Base-by-base conservation (phyloP, 1,140 invertebrate genomes). In the Drosophila suzukii region DNA sequence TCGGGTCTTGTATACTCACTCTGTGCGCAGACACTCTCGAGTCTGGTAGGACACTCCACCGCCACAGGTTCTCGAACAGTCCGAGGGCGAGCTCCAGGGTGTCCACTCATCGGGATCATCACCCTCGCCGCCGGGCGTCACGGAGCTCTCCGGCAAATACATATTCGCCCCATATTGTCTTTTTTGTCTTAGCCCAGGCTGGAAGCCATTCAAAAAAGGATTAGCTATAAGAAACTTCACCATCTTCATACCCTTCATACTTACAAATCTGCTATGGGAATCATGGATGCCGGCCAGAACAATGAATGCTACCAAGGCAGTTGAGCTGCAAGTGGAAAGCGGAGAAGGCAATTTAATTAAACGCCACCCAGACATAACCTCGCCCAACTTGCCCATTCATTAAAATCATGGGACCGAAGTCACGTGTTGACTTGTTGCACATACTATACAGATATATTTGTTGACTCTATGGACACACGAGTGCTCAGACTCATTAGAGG, bases 61-160 rank as follows among this genome's bases (percentile, higher is more conserved):
- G 2, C 97, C 97, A 89, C 97, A 98, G n/a, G 96, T 95, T 47
- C 97, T 93, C 3, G 97, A 97, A 92, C 97, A 98, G 24, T 95
- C 94, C 32, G 95, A 95, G 4, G 95, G 94, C 27, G 94, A 93
- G 2, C 95, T 95, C 97, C 97, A 98, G 0, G 95, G 94, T 2
- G 94, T 93, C 96, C 96, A 97, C 63, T 94, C 94, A 0, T 62
- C 70, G 41, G 90, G 78, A 74, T 91, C 81, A 34, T 83, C 46
- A 10, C 94, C 94, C 65, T 95, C 95, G 13, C 95, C 95, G 20
- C 93, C 94, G 38, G 95, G 95, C 50, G 95, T 92, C 30, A 96
- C 94, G 62, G 94, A 96, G 65, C 94, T 95, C 4, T 93, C 94
- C 0, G 96, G 93, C 53, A 96, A 92, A 85, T 95, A 96, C 60